A percentile compares a stretch with the other conserved stretches of the same genome.
phyloP scores from a whole-genome alignment of 2,797 vertebrate genomes.

The Gambelia wislizenii region DNA sequence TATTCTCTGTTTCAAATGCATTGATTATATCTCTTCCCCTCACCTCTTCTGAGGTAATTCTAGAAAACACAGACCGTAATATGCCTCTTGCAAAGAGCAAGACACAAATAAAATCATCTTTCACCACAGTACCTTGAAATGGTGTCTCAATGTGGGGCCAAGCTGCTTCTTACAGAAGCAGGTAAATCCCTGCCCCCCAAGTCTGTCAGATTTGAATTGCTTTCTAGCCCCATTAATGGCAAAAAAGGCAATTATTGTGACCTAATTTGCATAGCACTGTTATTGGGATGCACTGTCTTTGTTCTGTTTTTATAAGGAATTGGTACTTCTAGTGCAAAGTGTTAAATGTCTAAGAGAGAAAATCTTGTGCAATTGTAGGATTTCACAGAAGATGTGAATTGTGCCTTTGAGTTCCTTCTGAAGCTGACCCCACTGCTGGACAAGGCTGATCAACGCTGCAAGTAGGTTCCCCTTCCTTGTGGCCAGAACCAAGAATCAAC shows the following conservation, averaged over 20 bases:
- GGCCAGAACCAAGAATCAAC: background rate
- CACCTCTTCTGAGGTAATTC: background rate
- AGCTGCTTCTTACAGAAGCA: background rate
- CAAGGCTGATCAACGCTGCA: constrained; percentile 98
- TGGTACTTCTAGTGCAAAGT: background rate
- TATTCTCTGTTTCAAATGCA: background rate
- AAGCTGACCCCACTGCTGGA: constrained; percentile 95
- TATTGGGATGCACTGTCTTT: background rate
- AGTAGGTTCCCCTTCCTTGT: constrained; percentile 81
- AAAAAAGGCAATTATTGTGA: background rate
- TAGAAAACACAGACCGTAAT: background rate
- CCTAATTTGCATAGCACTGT: background rate
- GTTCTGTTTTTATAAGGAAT: background rate
- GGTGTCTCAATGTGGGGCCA: background rate
- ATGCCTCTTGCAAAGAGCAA: background rate
- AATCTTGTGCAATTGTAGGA: constrained; percentile 79
- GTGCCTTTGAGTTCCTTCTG: constrained; percentile 92
- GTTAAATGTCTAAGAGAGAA: background rate
- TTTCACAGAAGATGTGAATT: constrained; percentile 93
- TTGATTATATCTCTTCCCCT: background rate
- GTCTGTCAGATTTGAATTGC: background rate
- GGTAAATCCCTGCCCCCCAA: background rate
- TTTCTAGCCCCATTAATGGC: background rate
- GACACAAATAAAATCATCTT: background rate
- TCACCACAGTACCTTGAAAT: background rate